Conservation (phyloP, 1,140 invertebrate species). For the Drosophila punjabiensis region DNA sequence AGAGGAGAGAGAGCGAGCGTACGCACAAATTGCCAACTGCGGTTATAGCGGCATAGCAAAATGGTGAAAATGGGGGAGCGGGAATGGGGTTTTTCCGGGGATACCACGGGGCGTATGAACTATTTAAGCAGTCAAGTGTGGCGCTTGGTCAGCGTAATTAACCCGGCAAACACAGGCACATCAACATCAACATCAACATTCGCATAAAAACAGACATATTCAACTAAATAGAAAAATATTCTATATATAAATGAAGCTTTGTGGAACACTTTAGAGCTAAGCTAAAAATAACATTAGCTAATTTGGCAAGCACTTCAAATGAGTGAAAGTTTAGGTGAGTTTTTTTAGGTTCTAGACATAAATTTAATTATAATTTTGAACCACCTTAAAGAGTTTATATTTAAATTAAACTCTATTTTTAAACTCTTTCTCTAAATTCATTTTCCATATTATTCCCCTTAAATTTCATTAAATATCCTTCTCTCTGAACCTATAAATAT, state of each 20-base stretch:
- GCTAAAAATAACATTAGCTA: not conserved
- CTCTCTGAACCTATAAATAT: not conserved
- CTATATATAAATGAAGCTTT: not conserved
- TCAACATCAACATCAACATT: slow-evolving; percentile 19
- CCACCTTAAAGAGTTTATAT: too few relatives aligned
- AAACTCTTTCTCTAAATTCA: too few relatives aligned
- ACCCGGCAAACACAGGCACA: slow-evolving; percentile 43
- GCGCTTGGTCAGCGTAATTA: slow-evolving; percentile 78
- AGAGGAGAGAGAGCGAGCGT: not conserved
- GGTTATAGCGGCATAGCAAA: slow-evolving; percentile 19
- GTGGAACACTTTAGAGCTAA: not conserved
- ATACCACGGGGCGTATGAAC: slow-evolving; percentile 24
- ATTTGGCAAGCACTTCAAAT: not conserved
- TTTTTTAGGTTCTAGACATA: too few relatives aligned
- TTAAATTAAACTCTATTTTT: too few relatives aligned
- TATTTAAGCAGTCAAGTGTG: slow-evolving; percentile 60
- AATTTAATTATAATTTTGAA: too few relatives aligned
- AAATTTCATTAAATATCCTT: not conserved
- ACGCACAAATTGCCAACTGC: slow-evolving; percentile 41
- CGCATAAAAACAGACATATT: slow-evolving; percentile 27
- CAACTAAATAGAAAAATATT: not conserved
- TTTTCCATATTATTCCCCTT: not conserved
- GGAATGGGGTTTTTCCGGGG: not conserved
- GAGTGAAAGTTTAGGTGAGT: not conserved
- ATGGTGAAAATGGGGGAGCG: not conserved